Evolutionary conservation across 1,140 invertebrate species (phyloP), one percentile per base, ranked within the genome.

Genomic region (Sycophaga agraensis): DNA sequence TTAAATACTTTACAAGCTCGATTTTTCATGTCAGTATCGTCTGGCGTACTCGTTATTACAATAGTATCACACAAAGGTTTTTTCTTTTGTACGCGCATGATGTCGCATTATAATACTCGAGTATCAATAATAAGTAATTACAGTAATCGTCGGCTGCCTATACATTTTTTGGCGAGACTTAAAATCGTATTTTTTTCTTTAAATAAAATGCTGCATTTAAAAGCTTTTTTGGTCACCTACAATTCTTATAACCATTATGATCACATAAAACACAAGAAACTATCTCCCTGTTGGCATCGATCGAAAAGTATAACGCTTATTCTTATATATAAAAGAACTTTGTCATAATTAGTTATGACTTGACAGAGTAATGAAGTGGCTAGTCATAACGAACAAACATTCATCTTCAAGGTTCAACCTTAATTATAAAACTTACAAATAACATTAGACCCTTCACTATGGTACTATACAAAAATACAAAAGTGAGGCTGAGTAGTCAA

Each of bases 1-100:
- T 72, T 72, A 70, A 73, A 73, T 73, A 71, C 42, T 73, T 69
- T 64, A 69, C 63, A 69, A 70, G 62, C 61, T 66, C 63, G 37
- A 55, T 60, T 64, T 68, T 55, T 59, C 54, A 54, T 63, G 63
- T 56, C 67, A 62, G 45, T 35, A 48, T 28, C 21, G 61, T 63
- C 51, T 49, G 46, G 35, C 39, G 39, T 56, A 59, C 50, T 56
- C 17, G 28, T 56, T 59, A 62, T n/a, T 53, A 58, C 34, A 64
- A 58, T 49, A 49, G 61, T 61, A 61, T 61, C 59, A 61, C 59
- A 61, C 43, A 61, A 48, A 61, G 42, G 50, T 61, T 40, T 53
- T 16, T 37, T 60, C 43, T 40, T 17, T 48, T 16, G 40, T 54
- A 60, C 58, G 40, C 37, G 19, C 50, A 51, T 22, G 22, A 42